Conservation (phyloP, 2,888 invertebrate genomes). For the Drosophila helvetica region DNA sequence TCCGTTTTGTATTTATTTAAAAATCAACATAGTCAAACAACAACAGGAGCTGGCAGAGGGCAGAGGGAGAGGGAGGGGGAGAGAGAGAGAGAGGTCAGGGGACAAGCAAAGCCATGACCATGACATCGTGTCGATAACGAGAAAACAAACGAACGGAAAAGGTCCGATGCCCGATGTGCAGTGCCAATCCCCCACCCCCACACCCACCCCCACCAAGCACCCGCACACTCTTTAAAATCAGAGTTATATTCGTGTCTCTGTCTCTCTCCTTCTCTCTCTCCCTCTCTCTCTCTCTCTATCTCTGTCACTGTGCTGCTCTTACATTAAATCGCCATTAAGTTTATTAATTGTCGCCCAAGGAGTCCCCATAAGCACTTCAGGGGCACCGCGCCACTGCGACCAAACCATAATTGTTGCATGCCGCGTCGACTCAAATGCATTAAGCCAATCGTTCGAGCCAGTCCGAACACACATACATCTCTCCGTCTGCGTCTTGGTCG, state of each 20-base stretch:
- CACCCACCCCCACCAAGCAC: not conserved
- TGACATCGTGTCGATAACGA: constrained; percentile 68
- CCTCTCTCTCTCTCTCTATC: not conserved
- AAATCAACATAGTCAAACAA: constrained; percentile 66
- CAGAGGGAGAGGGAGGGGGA: not conserved
- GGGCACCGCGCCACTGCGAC: constrained; percentile 21
- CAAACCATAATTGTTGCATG: constrained; percentile 71
- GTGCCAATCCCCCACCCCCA: not conserved
- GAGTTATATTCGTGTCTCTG: not conserved
- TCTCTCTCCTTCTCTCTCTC: not conserved
- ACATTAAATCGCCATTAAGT: constrained; percentile 80
- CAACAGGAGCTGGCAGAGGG: constrained; percentile 21
- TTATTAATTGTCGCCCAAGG: constrained; percentile 75
- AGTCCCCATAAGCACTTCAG: constrained; percentile 59
- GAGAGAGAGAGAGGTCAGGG: constrained; percentile 6
- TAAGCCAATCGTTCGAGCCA: constrained; percentile 62
- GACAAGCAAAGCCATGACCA: constrained; percentile 67
- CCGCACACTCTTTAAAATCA: constrained; percentile 1
- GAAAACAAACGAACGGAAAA: constrained; percentile 35
- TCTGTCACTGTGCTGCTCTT: constrained; percentile 40
- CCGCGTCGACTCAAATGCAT: constrained; percentile 64
- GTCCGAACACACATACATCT: constrained; percentile 11
- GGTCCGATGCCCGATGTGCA: not conserved
- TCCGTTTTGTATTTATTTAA: constrained; percentile 65
- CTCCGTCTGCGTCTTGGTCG: constrained; percentile 38